Base-by-base conservation (phyloP, 2,888 invertebrate genomes). In the Junonia oenone region DNA sequence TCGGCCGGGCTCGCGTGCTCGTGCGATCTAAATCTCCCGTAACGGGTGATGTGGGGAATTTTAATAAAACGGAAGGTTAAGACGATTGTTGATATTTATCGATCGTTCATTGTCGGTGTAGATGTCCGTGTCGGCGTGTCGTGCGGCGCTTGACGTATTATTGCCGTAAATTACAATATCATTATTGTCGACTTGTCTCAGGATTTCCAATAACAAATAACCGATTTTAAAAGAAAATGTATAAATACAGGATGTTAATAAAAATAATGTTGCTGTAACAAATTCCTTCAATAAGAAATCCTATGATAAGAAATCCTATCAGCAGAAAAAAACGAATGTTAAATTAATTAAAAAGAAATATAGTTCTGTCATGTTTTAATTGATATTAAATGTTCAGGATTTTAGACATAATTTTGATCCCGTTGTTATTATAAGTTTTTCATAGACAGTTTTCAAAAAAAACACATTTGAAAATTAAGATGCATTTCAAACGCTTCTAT, bases 131-230 rank as follows among this genome's bases (percentile, higher is more conserved):
- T 19, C 55, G 35, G 49, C 49, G 54, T 51, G n/a, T 51, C 35
- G 56, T 47, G 54, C 51, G 50, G 49, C 45, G 26, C 51, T 37
- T 61, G 60, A 64, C 59, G 59, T 58, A 63, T 62, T 59, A 66
- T 65, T 63, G 67, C 61, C 63, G 63, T 69, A 67, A 67, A 75
- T 75, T 71, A 76, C 69, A 68, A 68, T 65, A 68, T 70, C 64
- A 71, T 71, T 74, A 70, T 63, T 58, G 55, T 62, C 56, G 61
- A 66, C 65, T 40, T 66, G 65, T 65, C 65, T 64, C 64, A 66
- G 60, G 63, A 66, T 68, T 66, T 50, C 45, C 59, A 62, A 63
- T 63, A 62, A 66, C 58, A 63, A 56, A 61, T 56, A 59, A 56
- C 61, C 55, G 58, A 60, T 60, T 58, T 53, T 48, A 55, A 43